phyloP scores from a whole-genome alignment of 2,113 vertebrate genomes.

The Sinocyclocheilus maitianheensis region DNA sequence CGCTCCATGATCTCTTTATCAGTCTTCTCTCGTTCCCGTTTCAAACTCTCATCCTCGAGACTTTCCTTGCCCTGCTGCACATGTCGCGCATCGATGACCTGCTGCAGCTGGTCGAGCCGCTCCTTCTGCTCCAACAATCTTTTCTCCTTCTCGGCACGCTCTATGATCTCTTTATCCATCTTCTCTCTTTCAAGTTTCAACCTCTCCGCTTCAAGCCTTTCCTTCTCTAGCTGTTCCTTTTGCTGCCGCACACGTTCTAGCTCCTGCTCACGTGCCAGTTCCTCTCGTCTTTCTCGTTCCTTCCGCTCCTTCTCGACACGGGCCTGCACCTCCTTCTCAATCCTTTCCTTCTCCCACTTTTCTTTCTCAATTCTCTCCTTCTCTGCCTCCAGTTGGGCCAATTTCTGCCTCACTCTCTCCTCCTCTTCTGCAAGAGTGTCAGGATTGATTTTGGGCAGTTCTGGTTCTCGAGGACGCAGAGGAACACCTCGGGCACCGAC shows the following conservation, averaged over 20 bases:
- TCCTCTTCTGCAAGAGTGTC: slow-evolving; percentile 33
- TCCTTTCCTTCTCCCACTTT: slow-evolving; percentile 54
- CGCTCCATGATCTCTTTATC: slow-evolving; percentile 55
- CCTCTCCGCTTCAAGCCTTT: slow-evolving; percentile 36
- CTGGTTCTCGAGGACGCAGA: slow-evolving; percentile 50
- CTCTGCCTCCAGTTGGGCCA: slow-evolving; percentile 48
- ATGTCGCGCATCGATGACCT: slow-evolving; percentile 42
- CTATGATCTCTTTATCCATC: slow-evolving; percentile 51
- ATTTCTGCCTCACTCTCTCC: slow-evolving; percentile 54
- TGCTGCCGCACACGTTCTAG: slow-evolving; percentile 19
- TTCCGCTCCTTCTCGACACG: slow-evolving; percentile 44
- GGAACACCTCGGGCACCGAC: slow-evolving; percentile 70
- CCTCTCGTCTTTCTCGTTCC: slow-evolving; percentile 26
- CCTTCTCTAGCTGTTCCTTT: slow-evolving; percentile 18
- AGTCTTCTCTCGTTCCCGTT: slow-evolving; percentile 51
- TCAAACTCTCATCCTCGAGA: slow-evolving; percentile 30
- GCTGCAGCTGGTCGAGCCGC: slow-evolving; percentile 57
- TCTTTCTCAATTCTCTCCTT: slow-evolving; percentile 53
- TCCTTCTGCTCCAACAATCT: slow-evolving; percentile 50
- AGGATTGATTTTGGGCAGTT: slow-evolving; percentile 2
- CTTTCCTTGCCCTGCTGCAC: neutral
- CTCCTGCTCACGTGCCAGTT: slow-evolving; percentile 41
- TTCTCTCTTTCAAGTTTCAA: slow-evolving; percentile 51
- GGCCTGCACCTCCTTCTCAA: slow-evolving; percentile 38
- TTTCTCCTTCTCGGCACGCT: slow-evolving; percentile 55